phyloP scores from a whole-genome alignment of 2,797 vertebrate genomes.

The Bryconaethiops microstoma region DNA sequence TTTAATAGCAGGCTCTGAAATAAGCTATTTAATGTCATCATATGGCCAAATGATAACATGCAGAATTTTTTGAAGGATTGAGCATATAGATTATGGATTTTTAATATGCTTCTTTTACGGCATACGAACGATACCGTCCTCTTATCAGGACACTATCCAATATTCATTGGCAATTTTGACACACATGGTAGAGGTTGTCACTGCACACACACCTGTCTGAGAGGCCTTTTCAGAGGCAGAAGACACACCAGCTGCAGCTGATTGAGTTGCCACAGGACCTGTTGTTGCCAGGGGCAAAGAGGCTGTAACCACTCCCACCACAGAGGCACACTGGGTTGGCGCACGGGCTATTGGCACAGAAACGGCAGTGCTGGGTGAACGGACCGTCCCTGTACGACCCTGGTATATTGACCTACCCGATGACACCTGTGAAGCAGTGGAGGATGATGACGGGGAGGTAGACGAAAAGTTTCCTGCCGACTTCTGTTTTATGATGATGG shows the following conservation, averaged over 20 bases:
- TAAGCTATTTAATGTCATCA: neutral
- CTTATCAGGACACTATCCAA: too few species aligned
- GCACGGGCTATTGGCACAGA: slow-evolving; percentile 77
- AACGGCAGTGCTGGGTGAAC: slow-evolving; percentile 75
- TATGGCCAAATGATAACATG: neutral
- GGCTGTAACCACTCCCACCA: slow-evolving; percentile 77
- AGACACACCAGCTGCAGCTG: slow-evolving; percentile 75
- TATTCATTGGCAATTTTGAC: too few species aligned
- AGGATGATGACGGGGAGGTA: slow-evolving; percentile 42
- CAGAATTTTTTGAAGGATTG: neutral
- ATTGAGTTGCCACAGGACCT: slow-evolving; percentile 79
- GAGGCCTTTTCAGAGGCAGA: slow-evolving; percentile 77
- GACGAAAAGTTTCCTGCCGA: slow-evolving; percentile 61
- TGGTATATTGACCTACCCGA: slow-evolving; percentile 76
- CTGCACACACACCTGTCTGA: slow-evolving; percentile 73
- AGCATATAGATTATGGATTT: neutral
- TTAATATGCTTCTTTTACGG: too few species aligned
- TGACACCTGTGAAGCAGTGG: slow-evolving; percentile 39
- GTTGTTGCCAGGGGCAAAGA: slow-evolving; percentile 73
- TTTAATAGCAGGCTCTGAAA: neutral
- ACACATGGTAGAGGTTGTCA: too few species aligned
- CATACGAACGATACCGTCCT: too few species aligned
- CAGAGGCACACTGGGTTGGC: slow-evolving; percentile 72
- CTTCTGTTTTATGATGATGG: slow-evolving; percentile 75
- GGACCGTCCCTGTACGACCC: slow-evolving; percentile 74